Conservation (phyloP, 2,888 invertebrate species). For the Epistrophe eligans region DNA sequence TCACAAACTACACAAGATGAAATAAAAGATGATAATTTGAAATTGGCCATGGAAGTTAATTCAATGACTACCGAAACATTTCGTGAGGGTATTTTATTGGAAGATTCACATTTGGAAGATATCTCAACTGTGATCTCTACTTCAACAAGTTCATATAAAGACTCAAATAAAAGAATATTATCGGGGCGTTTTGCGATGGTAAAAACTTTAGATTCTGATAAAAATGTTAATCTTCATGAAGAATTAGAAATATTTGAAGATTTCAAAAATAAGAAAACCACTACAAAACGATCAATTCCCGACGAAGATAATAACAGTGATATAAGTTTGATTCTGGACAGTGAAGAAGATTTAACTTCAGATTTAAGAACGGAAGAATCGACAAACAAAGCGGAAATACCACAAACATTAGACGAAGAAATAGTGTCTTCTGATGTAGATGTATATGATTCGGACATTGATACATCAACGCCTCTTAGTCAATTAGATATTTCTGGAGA, state of each 20-base stretch:
- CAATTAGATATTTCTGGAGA: not conserved
- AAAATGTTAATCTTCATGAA: not conserved
- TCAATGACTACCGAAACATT: conserved; percentile 37
- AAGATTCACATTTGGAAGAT: conserved; percentile 23
- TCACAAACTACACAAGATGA: conserved; percentile 49
- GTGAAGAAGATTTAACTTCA: not conserved
- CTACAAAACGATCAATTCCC: conserved; percentile 13
- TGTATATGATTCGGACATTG: not conserved
- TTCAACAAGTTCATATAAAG: conserved; percentile 16
- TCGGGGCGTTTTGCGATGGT: not conserved
- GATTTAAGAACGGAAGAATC: not conserved
- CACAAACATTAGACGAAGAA: not conserved
- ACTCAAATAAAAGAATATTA: conserved; percentile 1
- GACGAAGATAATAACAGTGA: conserved; percentile 16
- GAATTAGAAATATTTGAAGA: not conserved
- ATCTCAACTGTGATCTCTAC: not conserved
- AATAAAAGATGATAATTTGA: conserved; percentile 50
- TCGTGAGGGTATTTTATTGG: conserved; percentile 6
- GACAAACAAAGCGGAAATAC: not conserved
- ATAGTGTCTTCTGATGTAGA: not conserved
- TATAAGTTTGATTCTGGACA: not conserved
- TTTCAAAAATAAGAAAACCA: not conserved
- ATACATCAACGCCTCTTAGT: not conserved
- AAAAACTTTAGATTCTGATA: not conserved
- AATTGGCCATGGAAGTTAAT: conserved; percentile 52